A percentile compares a stretch with the other conserved stretches of the same genome.
These are phyloP conservation scores for Troides oblongomaculatus DNA, from an alignment of 2,888 invertebrate genomes.

Conservation along the genomic window DNA sequence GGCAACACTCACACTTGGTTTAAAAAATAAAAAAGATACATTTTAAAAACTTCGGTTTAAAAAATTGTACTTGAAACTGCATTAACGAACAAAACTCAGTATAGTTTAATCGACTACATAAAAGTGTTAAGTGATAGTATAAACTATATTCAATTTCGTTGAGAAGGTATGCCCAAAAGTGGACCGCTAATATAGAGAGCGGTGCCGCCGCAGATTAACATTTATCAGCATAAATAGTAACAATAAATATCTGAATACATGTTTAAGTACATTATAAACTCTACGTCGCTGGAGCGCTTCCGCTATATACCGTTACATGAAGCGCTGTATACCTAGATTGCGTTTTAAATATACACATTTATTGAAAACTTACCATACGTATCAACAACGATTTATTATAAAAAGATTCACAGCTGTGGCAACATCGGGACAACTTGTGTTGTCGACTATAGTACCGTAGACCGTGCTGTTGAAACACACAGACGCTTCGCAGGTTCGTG, in stretches of 20 bases:
- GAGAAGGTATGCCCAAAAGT: neutral
- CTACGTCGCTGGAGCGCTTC: constrained; percentile 66
- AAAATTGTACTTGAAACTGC: no score
- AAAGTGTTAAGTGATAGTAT: no score
- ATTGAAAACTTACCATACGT: constrained; percentile 48
- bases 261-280: constrained; percentile 66
- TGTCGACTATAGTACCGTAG: constrained; percentile 23
- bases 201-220: constrained; percentile 28
- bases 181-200: constrained; percentile 16
- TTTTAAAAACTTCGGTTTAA: no score
- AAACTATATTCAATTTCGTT: neutral
- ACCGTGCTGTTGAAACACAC: constrained; percentile 3
- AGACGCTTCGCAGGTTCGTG: neutral
- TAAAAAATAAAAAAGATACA: no score
- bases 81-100: no score
- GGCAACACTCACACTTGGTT: no score
- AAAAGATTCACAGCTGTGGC: constrained; percentile 41
- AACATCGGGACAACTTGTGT: constrained; percentile 38
- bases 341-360: constrained; percentile 48
- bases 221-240: constrained; percentile 37
- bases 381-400: constrained; percentile 43
- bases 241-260: constrained; percentile 58
- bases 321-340: constrained; percentile 42
- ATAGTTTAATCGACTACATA: no score
- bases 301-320: constrained; percentile 44